These are phyloP conservation scores for Pedetes capensis DNA, from an alignment of 2,113 vertebrate species.

Conservation along the genomic window DNA sequence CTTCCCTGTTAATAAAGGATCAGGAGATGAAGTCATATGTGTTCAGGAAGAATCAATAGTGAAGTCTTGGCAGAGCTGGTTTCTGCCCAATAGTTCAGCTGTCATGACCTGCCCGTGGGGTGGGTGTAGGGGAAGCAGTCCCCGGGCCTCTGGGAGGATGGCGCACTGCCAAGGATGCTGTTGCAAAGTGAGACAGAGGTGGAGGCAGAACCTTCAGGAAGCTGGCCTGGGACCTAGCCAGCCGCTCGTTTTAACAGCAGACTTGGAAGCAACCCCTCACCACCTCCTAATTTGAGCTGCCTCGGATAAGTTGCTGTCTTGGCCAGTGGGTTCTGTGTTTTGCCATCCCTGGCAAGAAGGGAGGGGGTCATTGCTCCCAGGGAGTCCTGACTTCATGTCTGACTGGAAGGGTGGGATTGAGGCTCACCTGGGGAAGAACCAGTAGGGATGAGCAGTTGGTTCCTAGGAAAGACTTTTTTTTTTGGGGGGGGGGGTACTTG, in stretches of 20 bases:
- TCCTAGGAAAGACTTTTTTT: background rate
- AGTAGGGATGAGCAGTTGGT: background rate
- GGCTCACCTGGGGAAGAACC: background rate
- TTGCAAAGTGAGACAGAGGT: background rate
- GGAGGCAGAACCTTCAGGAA: background rate
- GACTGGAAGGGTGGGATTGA: background rate
- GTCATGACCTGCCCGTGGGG: constrained; percentile 25
- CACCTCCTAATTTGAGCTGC: background rate
- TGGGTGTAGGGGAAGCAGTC: background rate
- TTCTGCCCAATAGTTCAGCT: background rate
- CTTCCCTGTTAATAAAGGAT: constrained; percentile 3
- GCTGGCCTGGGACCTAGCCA: background rate
- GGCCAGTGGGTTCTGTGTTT: background rate
- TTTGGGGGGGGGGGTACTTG: too few species aligned
- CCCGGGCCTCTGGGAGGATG: background rate
- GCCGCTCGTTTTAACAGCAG: background rate
- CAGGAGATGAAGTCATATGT: background rate
- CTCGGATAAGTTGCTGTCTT: background rate
- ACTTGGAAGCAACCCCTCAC: background rate
- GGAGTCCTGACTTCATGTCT: background rate
- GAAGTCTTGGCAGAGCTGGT: background rate
- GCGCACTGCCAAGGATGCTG: background rate
- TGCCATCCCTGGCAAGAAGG: background rate
- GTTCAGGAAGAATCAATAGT: background rate
- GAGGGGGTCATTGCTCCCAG: background rate